Base-by-base conservation (phyloP, 2,113 vertebrate species). In the Chelonoidis abingdonii region DNA sequence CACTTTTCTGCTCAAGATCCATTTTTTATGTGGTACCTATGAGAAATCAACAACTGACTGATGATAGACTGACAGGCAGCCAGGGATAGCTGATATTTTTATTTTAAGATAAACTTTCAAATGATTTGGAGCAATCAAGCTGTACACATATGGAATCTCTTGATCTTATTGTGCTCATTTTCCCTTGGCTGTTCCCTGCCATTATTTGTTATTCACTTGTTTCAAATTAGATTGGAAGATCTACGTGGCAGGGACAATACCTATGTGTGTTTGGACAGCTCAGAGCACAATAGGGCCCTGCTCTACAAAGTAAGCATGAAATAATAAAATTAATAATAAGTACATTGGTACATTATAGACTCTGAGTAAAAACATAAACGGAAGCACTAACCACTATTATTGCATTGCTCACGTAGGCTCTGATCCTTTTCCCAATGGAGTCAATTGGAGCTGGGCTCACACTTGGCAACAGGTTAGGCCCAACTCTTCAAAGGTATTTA, bases 121-220 rank as follows among this genome's bases (percentile, higher is more conserved):
- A 57, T 75, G 56, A 14, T 54, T n/a, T 56, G 35, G 54, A 29
- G 24, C 5, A 2, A 29, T 59, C 57, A 59, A 59, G 35, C 22
- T 54, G 14, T 35, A 56, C 4, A 14, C 7, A 6, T 3, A 1
- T 57, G 29, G 21, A 81, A 53, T 7, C 25, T 84, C 53, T 47
- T 54, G 17, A 27, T 59, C 29, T 41, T 24, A 56, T 25, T 27
- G 6, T 22, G 57, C 56, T 87, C 41, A 29, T 19, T 14, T 79
- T 10, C 80, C 1, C 0, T 2, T 69, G 3, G 3, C 25, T 1
- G 0, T 1, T 1, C 0, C 0, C 47, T 80, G 47, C 27, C 14
- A 50, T 80, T 31, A 14, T 49, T 80, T 80, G n/a, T 21, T 25
- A 5, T 21, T 92, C 29, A 79, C 12, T 6, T 9, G 1, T 50